Percentiles rank a stretch among this genome's conserved stretches.
These are phyloP conservation scores for Corythoichthys haematopterus DNA, from an alignment of 2,113 vertebrate species.

Conservation along the genomic window DNA sequence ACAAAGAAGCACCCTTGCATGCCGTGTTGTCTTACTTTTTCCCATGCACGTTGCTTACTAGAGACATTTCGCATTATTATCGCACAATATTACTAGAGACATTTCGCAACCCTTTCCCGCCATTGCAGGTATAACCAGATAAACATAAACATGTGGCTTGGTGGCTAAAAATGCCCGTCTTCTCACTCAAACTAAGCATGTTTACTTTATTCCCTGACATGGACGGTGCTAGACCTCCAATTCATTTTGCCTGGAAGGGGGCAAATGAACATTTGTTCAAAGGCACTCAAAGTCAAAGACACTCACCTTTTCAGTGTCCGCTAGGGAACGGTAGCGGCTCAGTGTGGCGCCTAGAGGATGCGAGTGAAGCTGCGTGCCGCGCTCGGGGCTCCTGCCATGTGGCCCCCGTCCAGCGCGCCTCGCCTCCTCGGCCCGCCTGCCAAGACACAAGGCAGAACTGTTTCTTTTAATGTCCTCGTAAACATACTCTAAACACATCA, in stretches of 20 bases:
- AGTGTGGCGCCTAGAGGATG: constrained; percentile 50
- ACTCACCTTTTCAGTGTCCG: constrained; percentile 69
- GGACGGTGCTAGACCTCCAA: too few species aligned
- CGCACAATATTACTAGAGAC: neutral
- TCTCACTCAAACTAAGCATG: too few species aligned
- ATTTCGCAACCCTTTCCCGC: neutral
- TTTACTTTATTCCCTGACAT: too few species aligned
- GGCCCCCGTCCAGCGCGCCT: constrained; percentile 50
- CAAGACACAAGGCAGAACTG: constrained; percentile 27
- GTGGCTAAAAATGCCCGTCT: neutral
- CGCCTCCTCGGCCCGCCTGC: constrained; percentile 29
- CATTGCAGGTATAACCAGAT: neutral
- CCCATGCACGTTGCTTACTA: neutral
- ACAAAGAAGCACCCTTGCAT: neutral
- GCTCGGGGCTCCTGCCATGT: constrained; percentile 63
- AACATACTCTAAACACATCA: constrained; percentile 60
- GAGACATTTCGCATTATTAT: too few species aligned
- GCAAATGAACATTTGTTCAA: neutral
- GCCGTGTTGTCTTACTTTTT: neutral
- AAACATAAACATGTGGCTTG: neutral
- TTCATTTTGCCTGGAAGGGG: neutral
- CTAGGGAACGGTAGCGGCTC: constrained; percentile 60
- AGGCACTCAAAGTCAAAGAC: too few species aligned
- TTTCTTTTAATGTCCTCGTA: constrained; percentile 42
- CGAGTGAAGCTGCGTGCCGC: constrained; percentile 41